Base-by-base conservation (phyloP, 2,888 invertebrate genomes). In the Chrysina gloriosa region DNA sequence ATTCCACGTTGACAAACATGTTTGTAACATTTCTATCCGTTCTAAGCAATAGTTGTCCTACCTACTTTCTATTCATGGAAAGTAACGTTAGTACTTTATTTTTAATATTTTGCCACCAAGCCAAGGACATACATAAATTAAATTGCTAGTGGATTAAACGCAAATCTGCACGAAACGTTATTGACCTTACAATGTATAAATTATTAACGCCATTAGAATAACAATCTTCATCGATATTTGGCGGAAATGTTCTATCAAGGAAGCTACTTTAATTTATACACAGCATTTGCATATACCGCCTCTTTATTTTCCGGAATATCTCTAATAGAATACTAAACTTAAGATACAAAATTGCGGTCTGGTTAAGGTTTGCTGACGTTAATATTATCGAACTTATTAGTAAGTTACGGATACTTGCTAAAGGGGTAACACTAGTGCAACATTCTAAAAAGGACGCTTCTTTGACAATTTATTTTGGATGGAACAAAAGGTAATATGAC, bases 61-160 rank as follows among this genome's bases (percentile, higher is more conserved):
- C 50, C 50, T 50, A 50, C 50, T 50, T 50, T 50, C 50, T 29
- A 50, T 14, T 50, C 50, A 50, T 16, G 14, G 50, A 50, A 50
- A 14, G 29, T 16, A 14, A 50, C 29, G 6, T 19, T 50, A 50
- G 29, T 21, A 16, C 21, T 7, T 42, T 45, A 16, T 45, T 50
- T 27, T 50, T 27, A 27, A 50, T 11, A 50, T 50, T 29, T 50
- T 14, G 27, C 16, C 27, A 29, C 5, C 50, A 4, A 50, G 16
- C 29, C 50, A 50, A 50, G 50, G 50, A 4, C 50, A 14, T 14
- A 7, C n/a, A 50, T 25, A n/a, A 50, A 27, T 50, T 50, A 25
- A 27, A 29, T 7, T 16, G 16, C 27, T 27, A 9, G 45, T 45
- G 36, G n/a, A 36, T 36, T 36, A 36, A 36, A n/a, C 14, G n/a